Evolutionary conservation across 30 jellyfish, hydroid and myxozoan genomes (phyloP), one percentile per base, ranked within the genome.

Genomic region (Hydra vulgaris): DNA sequence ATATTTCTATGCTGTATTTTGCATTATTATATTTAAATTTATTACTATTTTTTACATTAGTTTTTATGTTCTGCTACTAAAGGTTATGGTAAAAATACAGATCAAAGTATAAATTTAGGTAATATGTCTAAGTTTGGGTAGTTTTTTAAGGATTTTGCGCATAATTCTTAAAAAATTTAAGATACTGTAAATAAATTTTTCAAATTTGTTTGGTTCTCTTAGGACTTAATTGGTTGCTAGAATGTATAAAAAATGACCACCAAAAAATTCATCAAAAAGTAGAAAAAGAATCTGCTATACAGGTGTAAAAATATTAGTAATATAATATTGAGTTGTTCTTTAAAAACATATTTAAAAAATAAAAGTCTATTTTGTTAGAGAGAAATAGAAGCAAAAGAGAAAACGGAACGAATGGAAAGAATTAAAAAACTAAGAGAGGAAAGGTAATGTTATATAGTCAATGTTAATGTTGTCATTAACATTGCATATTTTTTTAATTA

Each of bases 191-290:
- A 5, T 40, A 40, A 40, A 3, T 40, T 12, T 40, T 40, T 40
- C 12, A 12, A 3, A 40, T 40, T 40, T 40, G 61, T 40, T 40
- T n/a, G n/a, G n/a, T n/a, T n/a, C n/a, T n/a, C n/a, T 18, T 17
- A 90, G 97, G 97, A 25, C 83, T 90, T 18, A 86, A 79, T 53
- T 90, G 97, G 97, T 83, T 90, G 27, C 54, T 90, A 54, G 75
- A 54, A 18, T 66, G 87, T 17, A 86, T 90, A 7, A 67, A 84
- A 25, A 75, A 79, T 19, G 95, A 90, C 8, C 82, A 81, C 55
- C 80, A 86, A 61, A 86, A 79, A 23, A 73, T 90, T 16, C 86
- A 94, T 12, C 79, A 88, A 0, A 86, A 94, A 54, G 95, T 90
- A 17, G 97, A 90, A 26, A 78, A 70, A 40, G 97, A 90, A 26